Base-by-base conservation (phyloP, 2,797 vertebrate genomes). In the Melanotaenia parkinsoni region DNA sequence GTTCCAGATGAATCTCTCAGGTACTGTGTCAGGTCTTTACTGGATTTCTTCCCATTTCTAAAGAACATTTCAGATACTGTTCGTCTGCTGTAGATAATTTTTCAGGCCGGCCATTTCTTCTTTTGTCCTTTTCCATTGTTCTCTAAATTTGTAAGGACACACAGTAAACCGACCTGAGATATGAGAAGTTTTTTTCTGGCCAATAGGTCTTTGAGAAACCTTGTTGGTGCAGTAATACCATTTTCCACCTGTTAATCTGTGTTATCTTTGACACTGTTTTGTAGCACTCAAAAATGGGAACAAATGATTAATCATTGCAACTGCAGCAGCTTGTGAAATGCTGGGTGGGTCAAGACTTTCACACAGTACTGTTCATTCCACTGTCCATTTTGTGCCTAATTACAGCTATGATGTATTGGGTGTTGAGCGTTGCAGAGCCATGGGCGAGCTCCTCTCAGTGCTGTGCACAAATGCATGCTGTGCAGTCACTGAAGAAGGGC, bases 401-500 rank as follows among this genome's bases (percentile, higher is more conserved):
- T 28, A 62, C 18, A 67, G 51, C 12, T 9, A 74, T 63, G 43
- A 12, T 51, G 33, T 22, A 53, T 24, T 61, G 32, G 24, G 13
- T 22, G 63, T 63, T 18, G 32, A 67, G 58, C 7, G 14, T 63
- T 57, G 56, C 47, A 37, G 50, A 58, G 67, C 40, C 63, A 72
- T 22, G 2, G 13, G 10, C 63, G 60, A 62, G 33, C 30, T 40
- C 43, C 33, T 67, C 63, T 62, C 20, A 16, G 28, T 10, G 16
- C 45, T 40, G 35, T 22, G 14, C 35, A n/a, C 68, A 61, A 45
- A 63, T 24, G n/a, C 11, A 14, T 63, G 35, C 43, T 53, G 70
- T 69, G 47, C 22, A 16, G 66, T 47, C 60, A 4, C 1, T 64
- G 30, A 67, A 28, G 58, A 64, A 74, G 58, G 64, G n/a, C 58